Percentiles rank a stretch among this genome's conserved stretches.
phyloP scores from a whole-genome alignment of 2,797 vertebrate species.

The Bryconaethiops microstoma region DNA sequence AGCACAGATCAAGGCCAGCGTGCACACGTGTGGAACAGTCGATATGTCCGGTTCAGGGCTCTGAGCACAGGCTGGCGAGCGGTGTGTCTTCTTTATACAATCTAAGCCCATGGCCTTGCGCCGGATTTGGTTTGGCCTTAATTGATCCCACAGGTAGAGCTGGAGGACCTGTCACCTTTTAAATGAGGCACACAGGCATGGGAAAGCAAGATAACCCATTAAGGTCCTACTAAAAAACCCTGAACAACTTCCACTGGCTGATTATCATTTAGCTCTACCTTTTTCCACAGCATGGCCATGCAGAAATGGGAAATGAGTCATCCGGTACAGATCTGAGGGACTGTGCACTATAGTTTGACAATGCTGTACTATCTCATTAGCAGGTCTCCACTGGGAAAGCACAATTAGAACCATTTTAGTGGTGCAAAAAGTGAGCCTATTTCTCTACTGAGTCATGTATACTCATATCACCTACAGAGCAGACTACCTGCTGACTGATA shows the following conservation, averaged over 20 bases:
- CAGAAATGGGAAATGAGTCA: not conserved
- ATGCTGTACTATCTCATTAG: not conserved
- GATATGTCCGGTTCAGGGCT: not conserved
- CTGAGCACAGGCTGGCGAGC: constrained; percentile 5
- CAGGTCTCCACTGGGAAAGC: not conserved
- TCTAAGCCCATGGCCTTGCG: constrained; percentile 32
- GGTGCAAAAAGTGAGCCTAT: not conserved
- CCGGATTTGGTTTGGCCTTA: constrained; percentile 50
- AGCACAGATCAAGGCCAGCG: not conserved
- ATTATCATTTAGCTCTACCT: constrained; percentile 4
- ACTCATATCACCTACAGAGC: not conserved
- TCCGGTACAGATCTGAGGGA: not conserved
- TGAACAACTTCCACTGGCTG: constrained; percentile 12
- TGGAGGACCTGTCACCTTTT: constrained; percentile 45
- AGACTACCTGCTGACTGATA: not conserved
- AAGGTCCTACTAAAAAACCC: not conserved
- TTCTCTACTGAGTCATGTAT: not conserved
- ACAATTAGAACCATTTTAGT: not conserved
- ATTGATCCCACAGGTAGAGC: constrained; percentile 59
- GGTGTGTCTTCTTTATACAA: not conserved
- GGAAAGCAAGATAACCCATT: constrained; percentile 16
- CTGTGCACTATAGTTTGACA: not conserved
- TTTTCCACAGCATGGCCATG: not conserved
- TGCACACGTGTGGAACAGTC: not conserved
- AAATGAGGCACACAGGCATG: constrained; percentile 62